These are phyloP conservation scores for Eucidaris tribuloides DNA, from an alignment of 35 echinoderm and acorn worm genomes.

Conservation along the genomic window DNA sequence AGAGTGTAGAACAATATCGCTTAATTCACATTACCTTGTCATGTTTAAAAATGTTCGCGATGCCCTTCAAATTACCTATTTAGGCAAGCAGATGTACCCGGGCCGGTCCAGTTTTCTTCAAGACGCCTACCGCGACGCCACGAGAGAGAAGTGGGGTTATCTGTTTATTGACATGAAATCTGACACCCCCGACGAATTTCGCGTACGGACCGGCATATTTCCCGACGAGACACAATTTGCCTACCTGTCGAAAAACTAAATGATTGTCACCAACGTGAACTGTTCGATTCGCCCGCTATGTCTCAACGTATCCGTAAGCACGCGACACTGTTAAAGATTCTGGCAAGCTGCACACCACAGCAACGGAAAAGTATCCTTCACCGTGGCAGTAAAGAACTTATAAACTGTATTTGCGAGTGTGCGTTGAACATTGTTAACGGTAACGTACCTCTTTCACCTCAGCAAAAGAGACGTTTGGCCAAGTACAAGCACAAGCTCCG, in stretches of 20 bases:
- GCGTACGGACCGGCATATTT: constrained; percentile 36
- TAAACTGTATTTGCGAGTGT: constrained; percentile 17
- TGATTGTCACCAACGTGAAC: background rate
- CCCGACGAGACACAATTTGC: constrained; percentile 21
- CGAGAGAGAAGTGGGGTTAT: constrained; percentile 38
- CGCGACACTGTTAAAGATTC: background rate
- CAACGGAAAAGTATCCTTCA: background rate
- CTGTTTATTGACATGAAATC: constrained; percentile 72
- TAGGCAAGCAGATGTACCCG: constrained; percentile 67
- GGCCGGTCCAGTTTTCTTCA: constrained; percentile 34
- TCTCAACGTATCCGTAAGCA: constrained; percentile 3
- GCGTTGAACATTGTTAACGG: constrained; percentile 17
- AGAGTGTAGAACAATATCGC: constrained; percentile 50
- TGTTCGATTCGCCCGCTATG: constrained; percentile 19
- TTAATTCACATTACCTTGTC: constrained; percentile 68
- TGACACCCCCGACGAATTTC: background rate
- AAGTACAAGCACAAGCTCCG: constrained; percentile 7
- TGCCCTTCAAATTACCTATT: constrained; percentile 41
- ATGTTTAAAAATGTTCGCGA: constrained; percentile 85
- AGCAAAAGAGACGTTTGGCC: background rate
- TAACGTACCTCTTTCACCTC: constrained; percentile 14
- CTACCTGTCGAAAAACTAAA: constrained; percentile 9
- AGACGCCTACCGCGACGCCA: constrained; percentile 56
- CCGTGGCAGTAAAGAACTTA: background rate
- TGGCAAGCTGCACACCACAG: background rate